Percentiles rank a stretch among this genome's conserved stretches.
These are phyloP conservation scores for Microctenopoma steveboyesi DNA, from an alignment of 2,797 vertebrate species.

Conservation along the genomic window DNA sequence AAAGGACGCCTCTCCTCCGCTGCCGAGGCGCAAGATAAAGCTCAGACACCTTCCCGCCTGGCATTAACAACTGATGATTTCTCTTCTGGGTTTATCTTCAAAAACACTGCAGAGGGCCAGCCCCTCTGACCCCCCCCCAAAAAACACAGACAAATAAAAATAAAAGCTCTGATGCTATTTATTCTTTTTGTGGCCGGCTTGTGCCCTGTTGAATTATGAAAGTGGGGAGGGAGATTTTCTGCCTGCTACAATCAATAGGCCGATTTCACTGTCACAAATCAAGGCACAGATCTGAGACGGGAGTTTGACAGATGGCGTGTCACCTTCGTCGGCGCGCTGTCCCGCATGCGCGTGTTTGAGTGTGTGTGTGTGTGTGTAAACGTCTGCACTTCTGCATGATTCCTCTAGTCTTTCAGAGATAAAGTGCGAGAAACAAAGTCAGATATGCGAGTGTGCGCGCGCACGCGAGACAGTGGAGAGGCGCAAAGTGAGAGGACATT, in stretches of 20 bases:
- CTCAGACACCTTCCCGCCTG: slow-evolving; percentile 48
- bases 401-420: slow-evolving; percentile 60
- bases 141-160: not conserved
- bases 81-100: slow-evolving; percentile 50
- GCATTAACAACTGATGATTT: slow-evolving; percentile 64
- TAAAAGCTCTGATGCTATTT: slow-evolving; percentile 61
- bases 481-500: slow-evolving; percentile 48
- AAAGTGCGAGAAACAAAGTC: slow-evolving; percentile 60
- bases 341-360: slow-evolving; percentile 18
- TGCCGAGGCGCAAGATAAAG: slow-evolving; percentile 52
- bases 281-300: slow-evolving; percentile 61
- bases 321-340: slow-evolving; percentile 71
- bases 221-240: slow-evolving; percentile 63
- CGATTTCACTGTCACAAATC: slow-evolving; percentile 70
- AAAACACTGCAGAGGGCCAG: slow-evolving; percentile 65
- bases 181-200: slow-evolving; percentile 65
- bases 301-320: slow-evolving; percentile 77
- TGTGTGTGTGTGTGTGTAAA: slow-evolving; percentile 1
- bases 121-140: slow-evolving; percentile 45
- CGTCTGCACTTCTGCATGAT: slow-evolving; percentile 39
- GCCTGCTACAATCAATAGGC: slow-evolving; percentile 69
- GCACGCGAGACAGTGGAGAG: slow-evolving; percentile 8
- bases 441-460: slow-evolving; percentile 4
- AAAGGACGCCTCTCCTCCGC: slow-evolving; percentile 47
- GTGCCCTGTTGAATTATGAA: slow-evolving; percentile 77